Evolutionary conservation across 2,797 vertebrate species (phyloP).

Genomic region (Numenius phaeopus): DNA sequence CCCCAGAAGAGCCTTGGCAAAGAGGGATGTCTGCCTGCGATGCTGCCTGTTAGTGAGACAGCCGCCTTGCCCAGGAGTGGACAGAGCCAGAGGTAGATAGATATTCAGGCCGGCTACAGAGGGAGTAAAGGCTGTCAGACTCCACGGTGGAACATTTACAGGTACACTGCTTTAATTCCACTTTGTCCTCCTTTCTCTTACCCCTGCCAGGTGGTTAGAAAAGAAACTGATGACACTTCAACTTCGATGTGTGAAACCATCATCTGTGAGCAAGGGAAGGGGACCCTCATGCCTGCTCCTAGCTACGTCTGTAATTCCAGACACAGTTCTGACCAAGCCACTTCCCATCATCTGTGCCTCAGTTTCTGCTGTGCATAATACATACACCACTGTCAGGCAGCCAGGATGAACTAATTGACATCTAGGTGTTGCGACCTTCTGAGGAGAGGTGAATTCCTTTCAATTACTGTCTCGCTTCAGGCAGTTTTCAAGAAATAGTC

Average conservation of each 20-base stretch:
- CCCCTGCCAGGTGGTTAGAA: not conserved
- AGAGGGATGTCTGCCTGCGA: not conserved
- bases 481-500: not conserved
- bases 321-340: not conserved
- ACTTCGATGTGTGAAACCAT: not conserved
- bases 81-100: not conserved
- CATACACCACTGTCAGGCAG: not conserved
- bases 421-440: not conserved
- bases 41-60: not conserved
- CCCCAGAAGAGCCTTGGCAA: not conserved
- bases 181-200: not conserved
- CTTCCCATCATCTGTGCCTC: not conserved
- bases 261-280: not conserved
- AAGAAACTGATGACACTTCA: not conserved
- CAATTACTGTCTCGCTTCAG: conserved; percentile 18
- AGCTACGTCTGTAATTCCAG: not conserved
- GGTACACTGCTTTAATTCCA: not conserved
- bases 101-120: not conserved
- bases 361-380: not conserved
- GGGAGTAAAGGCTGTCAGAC: not conserved
- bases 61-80: not conserved
- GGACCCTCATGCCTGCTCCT: not conserved
- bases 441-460: not conserved
- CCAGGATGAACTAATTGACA: not conserved
- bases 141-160: not conserved